Base-by-base conservation (phyloP, 2,797 vertebrate species). In the Sciurus carolinensis region DNA sequence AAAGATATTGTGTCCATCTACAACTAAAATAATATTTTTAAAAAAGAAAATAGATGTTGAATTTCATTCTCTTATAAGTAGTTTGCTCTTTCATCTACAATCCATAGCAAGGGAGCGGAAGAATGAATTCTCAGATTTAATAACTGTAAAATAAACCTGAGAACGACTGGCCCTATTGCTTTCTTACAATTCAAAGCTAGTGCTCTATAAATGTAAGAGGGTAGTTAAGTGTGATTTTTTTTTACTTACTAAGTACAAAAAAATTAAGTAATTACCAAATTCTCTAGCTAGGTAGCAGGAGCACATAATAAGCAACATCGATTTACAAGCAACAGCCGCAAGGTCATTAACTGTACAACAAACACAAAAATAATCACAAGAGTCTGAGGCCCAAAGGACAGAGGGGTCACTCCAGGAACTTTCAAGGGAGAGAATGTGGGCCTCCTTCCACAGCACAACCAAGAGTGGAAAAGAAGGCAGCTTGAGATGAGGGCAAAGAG, bases 51-150 rank as follows among this genome's bases (percentile, higher is more conserved):
- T 2, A 72, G 71, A 87, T 59, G 26, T 26, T 95, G 84, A 66
- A 59, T 90, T 86, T 94, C 67, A 73, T 76, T 87, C 66, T 83
- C 87, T 81, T 62, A 80, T 54, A 95, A 75, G 94, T 62, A 54
- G 71, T 85, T 85, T 91, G 89, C 54, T 81, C 72, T 96, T 95
- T 97, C 18, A 17, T 82, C 71, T 88, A 92, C 7, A 59, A 67
- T 62, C 71, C 42, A 59, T 59, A 95, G 64, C 36, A 87, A 86
- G 71, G 87, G 24, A 89, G 18, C 64, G 5, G 47, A 93, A 86
- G 90, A 86, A 33, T 52, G 18, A 80, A 77, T 90, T 47, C 86
- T 94, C 50, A 91, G 69, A 75, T 66, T 96, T 69, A 83, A 88
- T 82, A 47, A 64, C 18, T 69, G 12, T 30, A 30, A 82, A 95